Conservation (phyloP, 2,888 invertebrate species). For the Tiliacea aurago region DNA sequence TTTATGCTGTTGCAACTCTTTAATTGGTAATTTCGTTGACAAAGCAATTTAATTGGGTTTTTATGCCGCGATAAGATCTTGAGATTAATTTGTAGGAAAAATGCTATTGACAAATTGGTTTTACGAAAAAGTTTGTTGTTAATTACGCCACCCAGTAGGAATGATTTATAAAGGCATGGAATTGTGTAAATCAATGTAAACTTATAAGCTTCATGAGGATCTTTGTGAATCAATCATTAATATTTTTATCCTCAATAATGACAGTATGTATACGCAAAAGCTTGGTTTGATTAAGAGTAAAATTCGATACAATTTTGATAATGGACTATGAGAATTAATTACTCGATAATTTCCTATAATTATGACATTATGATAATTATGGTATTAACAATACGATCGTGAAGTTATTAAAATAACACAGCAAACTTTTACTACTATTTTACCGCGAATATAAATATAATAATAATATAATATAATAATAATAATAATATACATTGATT, state of each 20-base stretch:
- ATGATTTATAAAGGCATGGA: conserved; percentile 14
- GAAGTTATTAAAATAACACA: neutral
- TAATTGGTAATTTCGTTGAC: conserved; percentile 45
- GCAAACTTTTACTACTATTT: neutral
- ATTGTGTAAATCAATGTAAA: conserved; percentile 12
- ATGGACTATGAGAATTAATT: neutral
- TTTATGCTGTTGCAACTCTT: conserved; percentile 31
- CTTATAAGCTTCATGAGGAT: neutral
- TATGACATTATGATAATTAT: conserved; percentile 18
- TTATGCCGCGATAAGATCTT: conserved; percentile 38
- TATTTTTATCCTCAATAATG: neutral
- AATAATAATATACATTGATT: conserved; percentile 1
- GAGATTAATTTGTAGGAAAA: conserved; percentile 40
- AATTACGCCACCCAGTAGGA: conserved; percentile 25
- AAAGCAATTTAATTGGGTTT: conserved; percentile 55
- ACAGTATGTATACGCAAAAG: neutral
- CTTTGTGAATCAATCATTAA: neutral
- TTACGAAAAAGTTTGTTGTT: conserved; percentile 27
- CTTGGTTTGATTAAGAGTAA: neutral
- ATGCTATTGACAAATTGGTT: conserved; percentile 45
- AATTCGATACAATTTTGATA: neutral
- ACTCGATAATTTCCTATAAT: conserved; percentile 5
- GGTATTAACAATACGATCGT: conserved; percentile 1
- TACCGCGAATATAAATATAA: neutral
- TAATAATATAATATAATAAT: too few relatives aligned